Conservation (phyloP, 2,797 vertebrate species). For the Bucorvus abyssinicus region DNA sequence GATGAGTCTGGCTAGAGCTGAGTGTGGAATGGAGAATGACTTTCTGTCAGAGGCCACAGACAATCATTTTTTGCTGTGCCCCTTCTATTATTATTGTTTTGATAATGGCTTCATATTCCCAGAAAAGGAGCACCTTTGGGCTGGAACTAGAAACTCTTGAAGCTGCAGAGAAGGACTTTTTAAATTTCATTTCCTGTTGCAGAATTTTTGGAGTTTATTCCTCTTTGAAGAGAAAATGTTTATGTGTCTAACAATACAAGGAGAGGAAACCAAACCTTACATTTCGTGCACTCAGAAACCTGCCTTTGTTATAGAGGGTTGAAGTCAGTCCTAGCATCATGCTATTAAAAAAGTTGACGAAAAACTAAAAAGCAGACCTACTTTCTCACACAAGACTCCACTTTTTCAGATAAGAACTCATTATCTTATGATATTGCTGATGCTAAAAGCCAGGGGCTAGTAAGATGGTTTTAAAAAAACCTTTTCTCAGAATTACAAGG, state of each 20-base stretch:
- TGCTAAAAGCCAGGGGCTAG: neutral
- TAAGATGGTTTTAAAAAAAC: neutral
- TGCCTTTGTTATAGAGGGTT: neutral
- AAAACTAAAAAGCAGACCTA: neutral
- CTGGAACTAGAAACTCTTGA: neutral
- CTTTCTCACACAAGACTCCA: neutral
- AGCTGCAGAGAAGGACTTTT: neutral
- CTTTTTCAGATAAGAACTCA: neutral
- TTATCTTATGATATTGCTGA: neutral
- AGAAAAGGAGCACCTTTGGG: neutral
- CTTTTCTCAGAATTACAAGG: neutral
- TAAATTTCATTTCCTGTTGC: neutral
- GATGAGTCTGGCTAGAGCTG: neutral
- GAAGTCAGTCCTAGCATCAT: neutral
- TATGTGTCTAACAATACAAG: neutral
- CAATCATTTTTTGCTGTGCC: neutral
- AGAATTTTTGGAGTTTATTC: neutral
- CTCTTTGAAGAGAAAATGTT: neutral
- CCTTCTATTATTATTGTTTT: neutral
- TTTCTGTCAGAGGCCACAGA: neutral
- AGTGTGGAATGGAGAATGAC: neutral
- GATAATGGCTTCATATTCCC: neutral
- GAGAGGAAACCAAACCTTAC: neutral
- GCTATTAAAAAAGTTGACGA: neutral
- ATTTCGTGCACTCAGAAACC: neutral